Percentiles rank a stretch among this genome's conserved stretches.
Evolutionary conservation across 2,888 invertebrate species (phyloP).

Genomic region (Brachyopa scutellaris): DNA sequence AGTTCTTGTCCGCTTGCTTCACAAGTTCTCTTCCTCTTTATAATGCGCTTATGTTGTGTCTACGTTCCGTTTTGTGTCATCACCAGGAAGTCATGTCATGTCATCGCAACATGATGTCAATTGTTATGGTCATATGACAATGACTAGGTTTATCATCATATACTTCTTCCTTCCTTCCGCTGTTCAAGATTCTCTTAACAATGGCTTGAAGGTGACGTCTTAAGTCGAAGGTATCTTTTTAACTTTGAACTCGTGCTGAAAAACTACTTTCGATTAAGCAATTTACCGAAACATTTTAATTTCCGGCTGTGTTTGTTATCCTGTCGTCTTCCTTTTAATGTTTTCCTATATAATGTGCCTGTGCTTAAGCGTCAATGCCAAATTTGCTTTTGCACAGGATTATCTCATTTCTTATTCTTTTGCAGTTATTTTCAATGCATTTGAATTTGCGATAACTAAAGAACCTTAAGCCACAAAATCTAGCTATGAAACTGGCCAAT

Average conservation of each 20-base stretch:
- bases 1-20: background rate
- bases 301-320: constrained; percentile 51
- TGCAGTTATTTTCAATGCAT: background rate
- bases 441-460: no score
- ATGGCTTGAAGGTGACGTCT: background rate
- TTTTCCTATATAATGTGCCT: constrained; percentile 18
- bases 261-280: constrained; percentile 25
- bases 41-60: background rate
- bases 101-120: constrained; percentile 55
- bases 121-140: constrained; percentile 45
- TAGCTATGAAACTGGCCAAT: no score
- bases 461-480: no score
- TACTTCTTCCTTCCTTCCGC: constrained; percentile 39
- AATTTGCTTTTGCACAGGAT: constrained; percentile 32
- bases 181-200: background rate
- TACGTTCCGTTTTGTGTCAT: constrained; percentile 4
- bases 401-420: background rate
- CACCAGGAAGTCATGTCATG: constrained; percentile 52
- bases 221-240: background rate
- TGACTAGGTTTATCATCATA: constrained; percentile 6
- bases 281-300: constrained; percentile 52
- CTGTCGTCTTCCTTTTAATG: constrained; percentile 10
- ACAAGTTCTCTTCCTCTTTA: background rate
- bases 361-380: constrained; percentile 57
- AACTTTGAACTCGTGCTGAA: constrained; percentile 9